Base-by-base conservation (phyloP, 2,888 invertebrate genomes). In the Pachliopta kotzebuea region DNA sequence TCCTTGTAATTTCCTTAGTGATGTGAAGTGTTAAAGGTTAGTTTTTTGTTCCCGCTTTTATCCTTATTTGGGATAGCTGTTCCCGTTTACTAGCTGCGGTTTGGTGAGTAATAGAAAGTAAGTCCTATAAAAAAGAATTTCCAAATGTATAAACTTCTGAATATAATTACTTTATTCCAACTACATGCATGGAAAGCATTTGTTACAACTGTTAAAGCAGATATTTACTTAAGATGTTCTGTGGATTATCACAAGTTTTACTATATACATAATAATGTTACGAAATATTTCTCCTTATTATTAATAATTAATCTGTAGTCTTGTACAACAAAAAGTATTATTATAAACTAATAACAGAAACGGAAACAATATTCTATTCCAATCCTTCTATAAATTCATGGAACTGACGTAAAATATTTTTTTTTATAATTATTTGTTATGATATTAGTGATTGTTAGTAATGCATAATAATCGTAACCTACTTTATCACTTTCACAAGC, bases 91-190 rank as follows among this genome's bases (percentile, higher is more conserved):
- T 76, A 83, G 71, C 82, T 74, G 77, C 90, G 83, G 89, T 79
- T 84, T 77, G 90, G 90, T 90, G 84, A 90, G 90, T 90, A 82
- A 80, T 90, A 90, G 90, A 65, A 54, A 72, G 78, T 90, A 90
- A 88, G 89, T 84, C 84, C 74, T 70, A 67, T 76, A 77, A 52
- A 52, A 74, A 87, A 86, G 83, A 77, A 74, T 78, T 76, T 84
- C 87, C 87, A 86, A 84, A 76, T 69, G 26, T 20, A 65, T 52
- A 61, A 54, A 57, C 17, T 42, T 21, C 4, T 14, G n/a, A 37
- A 37, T 21, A 29, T 17, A 53, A 14, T 26, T 50, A 56, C 49
- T 62, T 24, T 31, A 9, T 24, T 37, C 29, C n/a, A 45, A 11
- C 54, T 37, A 60, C 31, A 11, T 55, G 20, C 24, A 45, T 61